Base-by-base conservation (phyloP, 2,888 invertebrate genomes). In the Megastigmus dorsalis region DNA sequence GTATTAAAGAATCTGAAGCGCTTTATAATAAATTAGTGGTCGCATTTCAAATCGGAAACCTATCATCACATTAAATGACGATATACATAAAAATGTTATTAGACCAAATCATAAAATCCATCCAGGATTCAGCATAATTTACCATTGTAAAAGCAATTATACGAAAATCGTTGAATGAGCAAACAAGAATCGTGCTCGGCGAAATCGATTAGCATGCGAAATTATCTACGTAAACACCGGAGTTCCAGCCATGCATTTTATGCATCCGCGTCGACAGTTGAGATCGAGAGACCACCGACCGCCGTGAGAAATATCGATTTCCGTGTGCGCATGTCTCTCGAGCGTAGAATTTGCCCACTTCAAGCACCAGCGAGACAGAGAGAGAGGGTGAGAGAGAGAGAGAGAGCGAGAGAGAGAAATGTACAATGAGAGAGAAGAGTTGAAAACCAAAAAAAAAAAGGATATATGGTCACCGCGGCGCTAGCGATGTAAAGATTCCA, bases 401-500 rank as follows among this genome's bases (percentile, higher is more conserved):
- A 45, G 45, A 18, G 6, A 13, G 45, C 6, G 45, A 9, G 15
- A 2, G 45, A 45, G 45, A 18, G 3, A 63, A 45, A 50, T n/a
- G 30, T 48, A 18, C 13, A 10, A 15, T 5, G 3, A 33, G 20
- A 7, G 41, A 63, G 30, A 48, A 48, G 28, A n/a, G n/a, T n/a
- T n/a, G n/a, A n/a, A n/a, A n/a, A n/a, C n/a, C n/a, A n/a, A n/a
- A n/a, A n/a, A n/a, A n/a, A n/a, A n/a, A 15, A 41, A 15, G 45
- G 45, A n/a, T n/a, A n/a, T n/a, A n/a, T n/a, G n/a, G 45, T 30
- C 30, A n/a, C n/a, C n/a, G 57, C 23, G 18, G 41, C 3, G 6
- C 15, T 30, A 33, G 9, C 55, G 30, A 48, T 33, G 45, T 33
- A 18, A 59, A 74, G 74, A 74, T 74, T 67, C n/a, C n/a, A 15